Percentiles rank a stretch among this genome's conserved stretches.
Evolutionary conservation across 1,140 invertebrate species (phyloP).

Genomic region (Drosophila dunni): DNA sequence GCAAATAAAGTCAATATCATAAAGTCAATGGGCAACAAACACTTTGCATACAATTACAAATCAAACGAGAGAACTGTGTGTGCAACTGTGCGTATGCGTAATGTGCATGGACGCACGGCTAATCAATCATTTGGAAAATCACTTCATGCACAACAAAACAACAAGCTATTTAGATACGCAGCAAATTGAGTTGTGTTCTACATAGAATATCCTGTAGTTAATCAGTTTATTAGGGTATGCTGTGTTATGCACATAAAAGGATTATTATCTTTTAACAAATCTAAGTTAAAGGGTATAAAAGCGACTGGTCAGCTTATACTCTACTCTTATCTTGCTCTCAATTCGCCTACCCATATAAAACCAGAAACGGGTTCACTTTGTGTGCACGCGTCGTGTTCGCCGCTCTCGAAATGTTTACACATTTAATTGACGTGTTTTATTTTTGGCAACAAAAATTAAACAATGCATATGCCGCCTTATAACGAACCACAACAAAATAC

Average conservation of each 20-base stretch:
- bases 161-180: slow-evolving; percentile 2
- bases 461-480: slow-evolving; percentile 45
- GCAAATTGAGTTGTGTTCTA: slow-evolving; percentile 3
- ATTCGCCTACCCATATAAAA: slow-evolving; percentile 44
- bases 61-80: slow-evolving; percentile 25
- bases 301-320: background rate
- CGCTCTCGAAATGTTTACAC: slow-evolving; percentile 57
- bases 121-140: slow-evolving; percentile 63
- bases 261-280: background rate
- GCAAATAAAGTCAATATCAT: background rate
- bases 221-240: background rate
- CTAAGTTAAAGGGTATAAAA: slow-evolving; percentile 17
- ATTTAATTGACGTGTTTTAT: slow-evolving; percentile 71
- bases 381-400: slow-evolving; percentile 36
- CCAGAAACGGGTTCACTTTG: slow-evolving; percentile 42
- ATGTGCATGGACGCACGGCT: slow-evolving; percentile 35
- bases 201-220: background rate
- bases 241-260: too few species aligned
- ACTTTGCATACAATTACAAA: slow-evolving; percentile 17
- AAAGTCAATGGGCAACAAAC: background rate
- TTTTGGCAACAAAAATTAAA: slow-evolving; percentile 61
- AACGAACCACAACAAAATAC: background rate
- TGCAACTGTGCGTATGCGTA: slow-evolving; percentile 62
- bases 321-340: slow-evolving; percentile 27
- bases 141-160: slow-evolving; percentile 24